A percentile compares a stretch with the other conserved stretches of the same genome.
Evolutionary conservation across 2,888 invertebrate species (phyloP).

Genomic region (Ceramica pisi): DNA sequence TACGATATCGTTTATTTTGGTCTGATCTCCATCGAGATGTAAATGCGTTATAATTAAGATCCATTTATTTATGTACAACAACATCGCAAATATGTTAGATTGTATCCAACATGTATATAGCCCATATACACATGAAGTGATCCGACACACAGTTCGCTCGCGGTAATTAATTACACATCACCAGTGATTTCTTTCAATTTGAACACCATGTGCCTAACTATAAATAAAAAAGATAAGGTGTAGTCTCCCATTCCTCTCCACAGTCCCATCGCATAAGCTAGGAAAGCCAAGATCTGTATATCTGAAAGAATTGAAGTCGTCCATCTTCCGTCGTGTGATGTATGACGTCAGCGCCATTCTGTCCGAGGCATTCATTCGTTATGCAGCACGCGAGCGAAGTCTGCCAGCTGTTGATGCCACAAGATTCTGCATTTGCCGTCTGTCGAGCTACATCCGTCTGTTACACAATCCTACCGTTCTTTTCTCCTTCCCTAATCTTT

Average conservation of each 20-base stretch:
- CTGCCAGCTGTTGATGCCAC: not conserved
- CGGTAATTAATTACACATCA: not conserved
- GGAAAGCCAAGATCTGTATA: not conserved
- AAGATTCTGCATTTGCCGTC: not conserved
- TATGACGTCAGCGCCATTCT: not conserved
- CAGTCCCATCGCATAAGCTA: not conserved
- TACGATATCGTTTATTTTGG: conserved; percentile 54
- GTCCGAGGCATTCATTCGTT: not conserved
- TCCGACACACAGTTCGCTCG: not conserved
- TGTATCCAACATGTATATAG: not conserved
- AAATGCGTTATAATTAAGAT: conserved; percentile 3
- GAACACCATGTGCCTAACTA: not conserved
- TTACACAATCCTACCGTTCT: not conserved
- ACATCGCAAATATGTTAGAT: not conserved
- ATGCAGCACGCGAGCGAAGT: not conserved
- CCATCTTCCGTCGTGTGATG: not conserved
- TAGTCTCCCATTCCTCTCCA: not conserved
- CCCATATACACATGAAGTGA: not conserved
- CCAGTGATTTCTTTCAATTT: conserved; percentile 3
- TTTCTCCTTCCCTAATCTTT: too few relatives aligned
- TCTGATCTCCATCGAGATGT: conserved; percentile 19
- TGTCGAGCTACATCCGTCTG: not conserved
- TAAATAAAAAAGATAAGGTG: not conserved
- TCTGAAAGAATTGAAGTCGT: not conserved
- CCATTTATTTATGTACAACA: conserved; percentile 9